phyloP scores from a whole-genome alignment of 2,113 vertebrate species.

The Sclerurus mexicanus region DNA sequence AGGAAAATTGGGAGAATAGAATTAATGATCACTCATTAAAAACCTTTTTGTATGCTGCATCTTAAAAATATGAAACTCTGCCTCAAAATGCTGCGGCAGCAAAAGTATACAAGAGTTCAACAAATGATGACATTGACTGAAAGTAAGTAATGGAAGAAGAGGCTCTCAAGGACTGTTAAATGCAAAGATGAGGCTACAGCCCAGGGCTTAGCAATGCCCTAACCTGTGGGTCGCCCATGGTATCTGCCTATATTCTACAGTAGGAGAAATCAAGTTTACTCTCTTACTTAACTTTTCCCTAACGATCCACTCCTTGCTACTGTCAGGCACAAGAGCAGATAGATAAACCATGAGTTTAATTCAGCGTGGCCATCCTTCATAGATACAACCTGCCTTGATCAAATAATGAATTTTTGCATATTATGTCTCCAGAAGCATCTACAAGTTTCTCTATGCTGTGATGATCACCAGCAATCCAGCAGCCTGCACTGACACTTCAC shows the following conservation, averaged over 20 bases:
- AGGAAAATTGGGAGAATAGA: neutral
- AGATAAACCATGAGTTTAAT: neutral
- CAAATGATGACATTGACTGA: neutral
- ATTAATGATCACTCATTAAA: neutral
- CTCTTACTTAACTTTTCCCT: neutral
- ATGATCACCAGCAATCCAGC: neutral
- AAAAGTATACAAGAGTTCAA: neutral
- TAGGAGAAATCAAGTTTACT: neutral
- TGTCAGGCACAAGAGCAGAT: neutral
- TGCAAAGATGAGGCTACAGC: neutral
- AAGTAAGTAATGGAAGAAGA: neutral
- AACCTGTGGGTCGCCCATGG: fast-evolving
- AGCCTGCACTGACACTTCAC: neutral
- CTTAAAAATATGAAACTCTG: neutral
- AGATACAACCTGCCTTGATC: neutral
- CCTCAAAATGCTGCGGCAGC: neutral
- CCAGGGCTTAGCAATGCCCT: neutral
- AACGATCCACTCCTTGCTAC: neutral
- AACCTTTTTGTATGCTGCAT: neutral
- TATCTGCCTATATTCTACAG: neutral
- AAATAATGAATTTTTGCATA: neutral
- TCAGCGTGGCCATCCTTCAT: neutral
- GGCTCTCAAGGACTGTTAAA: neutral
- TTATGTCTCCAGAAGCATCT: neutral
- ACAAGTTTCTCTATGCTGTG: neutral